Evolutionary conservation across 2,113 vertebrate species (phyloP), one percentile per base, ranked within the genome.

Genomic region (Pterophyllum scalare): DNA sequence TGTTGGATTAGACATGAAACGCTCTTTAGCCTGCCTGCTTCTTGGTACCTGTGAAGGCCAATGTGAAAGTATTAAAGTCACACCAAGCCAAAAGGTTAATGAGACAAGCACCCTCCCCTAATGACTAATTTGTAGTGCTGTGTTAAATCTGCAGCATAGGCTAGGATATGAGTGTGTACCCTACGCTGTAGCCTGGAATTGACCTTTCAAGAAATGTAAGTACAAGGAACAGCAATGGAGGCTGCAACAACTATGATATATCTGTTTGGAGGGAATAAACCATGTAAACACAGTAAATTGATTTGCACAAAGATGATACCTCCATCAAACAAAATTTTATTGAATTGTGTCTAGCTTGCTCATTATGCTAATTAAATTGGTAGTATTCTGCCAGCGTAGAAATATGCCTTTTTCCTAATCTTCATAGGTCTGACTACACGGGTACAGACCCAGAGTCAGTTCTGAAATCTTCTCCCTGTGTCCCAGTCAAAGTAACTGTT

Each of bases 401-500:
- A 43, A 13, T 46, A 46, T 15, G 43, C 43, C 13, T 6, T 46
- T 28, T 14, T 46, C 12, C 43, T 46, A 13, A 46, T 49, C 40
- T 70, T 19, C 64, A 70, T 49, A 49, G 24, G 24, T 70, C 64
- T 0, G 64, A 49, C 64, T 49, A n/a, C 9, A 49, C 5, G 3
- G 26, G 0, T 3, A 49, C 19, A 70, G 14, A 67, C 64, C 43
- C 0, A 1, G 40, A 0, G 0, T 46, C 26, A 26, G 3, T 1
- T 67, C 43, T 22, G 64, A 67, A 67, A 2, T 28, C 64, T 49
- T 67, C 64, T 70, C 22, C 26, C 64, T 28, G 40, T 1, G 0
- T 70, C 49, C 26, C 24, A 67, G 14, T 49, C 10, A 67, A 4
- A 67, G 40, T 28, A 67, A 67, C 24, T 67, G 40, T 70, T 49